Percentiles rank a stretch among this genome's conserved stretches.
Evolutionary conservation across 2,888 invertebrate species (phyloP).

Genomic region (Himalopsyche anomala): DNA sequence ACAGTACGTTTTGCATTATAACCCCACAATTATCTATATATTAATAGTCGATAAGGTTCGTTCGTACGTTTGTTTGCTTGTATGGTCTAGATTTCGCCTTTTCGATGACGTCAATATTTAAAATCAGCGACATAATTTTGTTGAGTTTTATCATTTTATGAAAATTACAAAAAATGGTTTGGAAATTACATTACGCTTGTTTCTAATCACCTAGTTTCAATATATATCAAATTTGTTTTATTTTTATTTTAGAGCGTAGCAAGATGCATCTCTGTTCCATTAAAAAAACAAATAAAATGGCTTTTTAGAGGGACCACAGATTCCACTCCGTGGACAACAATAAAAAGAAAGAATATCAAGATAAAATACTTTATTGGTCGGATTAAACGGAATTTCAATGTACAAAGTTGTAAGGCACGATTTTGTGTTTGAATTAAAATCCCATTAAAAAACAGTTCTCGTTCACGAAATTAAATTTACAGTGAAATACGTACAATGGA

Average conservation of each 20-base stretch:
- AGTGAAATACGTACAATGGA: background rate
- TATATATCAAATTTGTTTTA: background rate
- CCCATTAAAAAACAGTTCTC: slow-evolving; percentile 8
- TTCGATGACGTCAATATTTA: too few species aligned
- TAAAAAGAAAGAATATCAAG: slow-evolving; percentile 6
- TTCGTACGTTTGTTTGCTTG: too few species aligned
- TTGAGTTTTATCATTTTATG: too few species aligned
- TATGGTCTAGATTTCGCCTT: too few species aligned
- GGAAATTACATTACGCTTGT: background rate
- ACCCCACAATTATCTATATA: too few species aligned
- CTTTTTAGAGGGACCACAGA: background rate
- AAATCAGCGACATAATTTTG: too few species aligned
- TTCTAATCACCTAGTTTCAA: background rate
- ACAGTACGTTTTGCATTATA: too few species aligned
- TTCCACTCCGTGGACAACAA: background rate
- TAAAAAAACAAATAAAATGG: slow-evolving; percentile 28
- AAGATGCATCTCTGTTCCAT: slow-evolving; percentile 6
- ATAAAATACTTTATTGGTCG: slow-evolving; percentile 14
- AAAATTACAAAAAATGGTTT: too few species aligned
- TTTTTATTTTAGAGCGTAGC: slow-evolving; percentile 15
- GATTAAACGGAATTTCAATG: slow-evolving; percentile 20
- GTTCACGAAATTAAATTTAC: background rate
- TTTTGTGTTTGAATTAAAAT: slow-evolving; percentile 17
- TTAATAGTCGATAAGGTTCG: too few species aligned
- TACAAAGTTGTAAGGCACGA: slow-evolving; percentile 12